phyloP scores from a whole-genome alignment of 1,140 invertebrate species.

The Heliconius eleuchia region DNA sequence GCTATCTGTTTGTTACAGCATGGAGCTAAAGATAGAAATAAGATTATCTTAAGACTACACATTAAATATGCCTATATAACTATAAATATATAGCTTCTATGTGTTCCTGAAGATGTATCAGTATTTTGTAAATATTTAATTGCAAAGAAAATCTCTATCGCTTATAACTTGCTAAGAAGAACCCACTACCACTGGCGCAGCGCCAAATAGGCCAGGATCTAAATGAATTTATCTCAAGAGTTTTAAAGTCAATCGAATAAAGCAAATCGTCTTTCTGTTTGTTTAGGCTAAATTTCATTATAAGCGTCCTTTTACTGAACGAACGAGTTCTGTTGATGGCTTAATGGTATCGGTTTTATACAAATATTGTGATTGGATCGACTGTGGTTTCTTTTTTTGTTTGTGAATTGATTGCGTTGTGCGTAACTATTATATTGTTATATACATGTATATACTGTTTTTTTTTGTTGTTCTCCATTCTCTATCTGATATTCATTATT shows the following conservation, averaged over 20 bases:
- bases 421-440: background rate
- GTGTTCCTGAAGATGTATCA: too few relatives aligned
- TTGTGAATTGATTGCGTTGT: background rate
- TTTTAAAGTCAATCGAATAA: constrained; percentile 1
- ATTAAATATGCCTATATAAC: too few relatives aligned
- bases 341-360: constrained; percentile 9
- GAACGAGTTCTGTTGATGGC: background rate
- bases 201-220: background rate
- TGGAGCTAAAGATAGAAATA: too few relatives aligned
- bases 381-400: constrained; percentile 6
- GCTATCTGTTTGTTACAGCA: too few relatives aligned
- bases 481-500: too few relatives aligned
- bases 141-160: background rate
- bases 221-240: background rate
- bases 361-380: constrained; percentile 1
- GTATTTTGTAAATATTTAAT: too few relatives aligned
- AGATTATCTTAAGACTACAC: too few relatives aligned
- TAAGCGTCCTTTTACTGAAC: constrained; percentile 7
- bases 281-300: constrained; percentile 10
- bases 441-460: too few relatives aligned
- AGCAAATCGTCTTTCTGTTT: constrained; percentile 4
- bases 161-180: background rate
- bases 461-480: too few relatives aligned
- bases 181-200: constrained; percentile 3
- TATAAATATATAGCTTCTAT: too few relatives aligned